Percentiles rank a stretch among this genome's conserved stretches.
These are phyloP conservation scores for Salticus scenicus DNA, from an alignment of 2,888 invertebrate genomes.

Conservation along the genomic window DNA sequence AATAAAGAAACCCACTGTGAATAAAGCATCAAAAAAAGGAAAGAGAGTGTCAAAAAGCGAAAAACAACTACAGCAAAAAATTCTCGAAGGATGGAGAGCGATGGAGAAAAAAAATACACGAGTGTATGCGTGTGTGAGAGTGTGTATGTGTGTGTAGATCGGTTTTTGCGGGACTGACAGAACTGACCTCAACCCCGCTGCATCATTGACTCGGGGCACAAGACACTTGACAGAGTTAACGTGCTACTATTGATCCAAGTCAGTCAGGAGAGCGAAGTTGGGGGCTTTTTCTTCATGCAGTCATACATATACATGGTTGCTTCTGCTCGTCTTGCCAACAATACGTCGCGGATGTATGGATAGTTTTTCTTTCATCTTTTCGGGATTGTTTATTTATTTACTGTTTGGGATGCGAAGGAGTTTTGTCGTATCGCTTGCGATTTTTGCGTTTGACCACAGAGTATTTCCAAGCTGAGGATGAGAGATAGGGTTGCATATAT, in stretches of 20 bases:
- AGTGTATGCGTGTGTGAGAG: slow-evolving; percentile 26
- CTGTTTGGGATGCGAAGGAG: slow-evolving; percentile 30
- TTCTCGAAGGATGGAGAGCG: neutral
- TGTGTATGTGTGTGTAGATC: slow-evolving; percentile 46
- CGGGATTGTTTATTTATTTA: slow-evolving; percentile 45
- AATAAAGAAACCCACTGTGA: slow-evolving; percentile 59
- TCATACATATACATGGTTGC: slow-evolving; percentile 43
- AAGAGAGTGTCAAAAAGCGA: slow-evolving; percentile 68
- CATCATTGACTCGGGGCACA: slow-evolving; percentile 67
- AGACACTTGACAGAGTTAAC: slow-evolving; percentile 70
- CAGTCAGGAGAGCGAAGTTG: slow-evolving; percentile 18
- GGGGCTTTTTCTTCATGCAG: slow-evolving; percentile 18
- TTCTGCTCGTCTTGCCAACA: slow-evolving; percentile 50
- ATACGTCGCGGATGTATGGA: slow-evolving; percentile 59
- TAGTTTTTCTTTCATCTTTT: slow-evolving; percentile 36
- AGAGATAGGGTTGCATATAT: neutral
- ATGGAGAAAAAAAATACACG: neutral
- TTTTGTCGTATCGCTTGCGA: slow-evolving; percentile 15
- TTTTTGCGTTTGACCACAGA: slow-evolving; percentile 11
- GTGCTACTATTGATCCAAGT: slow-evolving; percentile 67
- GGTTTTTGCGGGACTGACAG: slow-evolving; percentile 60
- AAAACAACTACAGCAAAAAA: slow-evolving; percentile 45
- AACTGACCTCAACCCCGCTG: slow-evolving; percentile 60
- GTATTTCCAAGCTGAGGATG: neutral
- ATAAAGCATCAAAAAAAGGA: slow-evolving; percentile 66